Evolutionary conservation across 1,140 invertebrate species (phyloP).

Genomic region (Aphis craccivora): DNA sequence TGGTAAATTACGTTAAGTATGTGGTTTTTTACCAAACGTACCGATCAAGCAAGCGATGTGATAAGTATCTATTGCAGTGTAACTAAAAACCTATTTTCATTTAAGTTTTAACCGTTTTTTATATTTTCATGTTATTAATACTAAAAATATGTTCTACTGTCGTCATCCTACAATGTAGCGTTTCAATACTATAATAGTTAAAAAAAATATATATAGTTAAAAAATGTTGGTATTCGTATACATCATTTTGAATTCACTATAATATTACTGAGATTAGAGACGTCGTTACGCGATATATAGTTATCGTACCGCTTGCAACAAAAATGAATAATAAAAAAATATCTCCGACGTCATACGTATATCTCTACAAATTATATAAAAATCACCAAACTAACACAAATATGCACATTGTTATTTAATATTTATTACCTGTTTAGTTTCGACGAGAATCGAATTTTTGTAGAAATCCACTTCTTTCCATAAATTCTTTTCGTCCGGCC

Average conservation of each 20-base stretch:
- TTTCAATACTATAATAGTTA: no score
- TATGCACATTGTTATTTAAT: no score
- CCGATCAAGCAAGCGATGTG: background rate
- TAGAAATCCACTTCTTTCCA: no score
- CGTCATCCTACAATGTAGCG: no score
- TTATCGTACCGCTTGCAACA: background rate
- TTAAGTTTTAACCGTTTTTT: no score
- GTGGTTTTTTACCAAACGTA: background rate
- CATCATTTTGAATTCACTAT: background rate
- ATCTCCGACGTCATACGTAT: background rate
- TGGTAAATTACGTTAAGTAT: background rate
- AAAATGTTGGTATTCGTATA: no score
- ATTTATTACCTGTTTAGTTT: no score
- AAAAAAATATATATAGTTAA: no score
- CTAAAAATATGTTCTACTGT: no score
- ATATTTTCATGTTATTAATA: no score
- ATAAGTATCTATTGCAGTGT: background rate
- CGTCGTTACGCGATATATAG: background rate
- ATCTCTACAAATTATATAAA: background rate
- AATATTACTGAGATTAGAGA: background rate
- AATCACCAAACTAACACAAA: background rate
- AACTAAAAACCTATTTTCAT: background rate
- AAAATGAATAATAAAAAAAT: background rate
- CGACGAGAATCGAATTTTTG: no score
- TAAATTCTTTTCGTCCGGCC: no score